phyloP scores from a whole-genome alignment of 1,140 invertebrate genomes.

The Pentalonia nigronervosa region DNA sequence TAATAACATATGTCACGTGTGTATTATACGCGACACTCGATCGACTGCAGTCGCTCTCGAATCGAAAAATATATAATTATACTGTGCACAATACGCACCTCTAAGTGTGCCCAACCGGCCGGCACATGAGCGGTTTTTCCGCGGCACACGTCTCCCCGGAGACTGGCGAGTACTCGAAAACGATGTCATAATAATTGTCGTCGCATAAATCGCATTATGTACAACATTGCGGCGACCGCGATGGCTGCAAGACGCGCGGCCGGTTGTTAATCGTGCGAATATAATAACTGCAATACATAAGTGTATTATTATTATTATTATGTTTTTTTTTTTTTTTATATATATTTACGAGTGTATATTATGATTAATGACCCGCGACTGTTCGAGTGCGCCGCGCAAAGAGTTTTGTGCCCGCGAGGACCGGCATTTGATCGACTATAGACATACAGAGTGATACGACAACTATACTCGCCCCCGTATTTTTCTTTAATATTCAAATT shows the following conservation, averaged over 20 bases:
- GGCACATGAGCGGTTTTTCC: neutral
- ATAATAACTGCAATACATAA: neutral
- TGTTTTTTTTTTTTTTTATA: neutral
- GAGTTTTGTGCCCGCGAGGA: neutral
- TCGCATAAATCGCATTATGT: neutral
- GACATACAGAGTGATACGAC: neutral
- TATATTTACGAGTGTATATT: neutral
- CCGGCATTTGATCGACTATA: neutral
- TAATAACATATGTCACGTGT: neutral
- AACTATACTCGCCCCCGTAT: neutral
- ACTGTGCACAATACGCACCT: neutral
- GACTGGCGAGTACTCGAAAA: neutral
- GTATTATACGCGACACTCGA: neutral
- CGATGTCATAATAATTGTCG: neutral
- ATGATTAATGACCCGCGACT: slow-evolving; percentile 4
- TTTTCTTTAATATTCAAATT: neutral
- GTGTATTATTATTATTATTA: neutral
- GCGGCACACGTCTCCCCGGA: neutral
- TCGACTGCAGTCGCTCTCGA: neutral
- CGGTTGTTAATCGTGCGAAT: neutral
- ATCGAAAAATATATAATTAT: neutral
- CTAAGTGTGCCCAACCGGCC: neutral
- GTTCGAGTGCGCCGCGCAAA: neutral
- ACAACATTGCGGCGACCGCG: no score
- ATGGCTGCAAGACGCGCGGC: neutral